Percentiles rank a stretch among this genome's conserved stretches.
Evolutionary conservation across 2,113 vertebrate genomes (phyloP).

Genomic region (Phrynosoma platyrhinos): DNA sequence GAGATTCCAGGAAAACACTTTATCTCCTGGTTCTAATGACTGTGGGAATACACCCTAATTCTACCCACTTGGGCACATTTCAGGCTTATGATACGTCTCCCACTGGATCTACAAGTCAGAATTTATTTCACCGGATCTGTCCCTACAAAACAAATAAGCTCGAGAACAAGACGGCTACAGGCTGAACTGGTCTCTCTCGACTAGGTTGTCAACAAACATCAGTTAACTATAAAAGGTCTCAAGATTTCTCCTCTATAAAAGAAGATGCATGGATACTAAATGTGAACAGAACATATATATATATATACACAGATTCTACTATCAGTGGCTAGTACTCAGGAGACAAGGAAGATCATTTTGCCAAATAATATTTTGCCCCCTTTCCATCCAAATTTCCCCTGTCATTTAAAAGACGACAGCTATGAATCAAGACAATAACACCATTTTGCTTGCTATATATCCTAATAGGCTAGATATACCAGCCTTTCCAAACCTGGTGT

Average conservation of each 20-base stretch:
- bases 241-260: neutral
- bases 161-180: neutral
- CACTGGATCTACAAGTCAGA: neutral
- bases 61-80: neutral
- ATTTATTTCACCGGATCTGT: neutral
- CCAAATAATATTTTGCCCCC: neutral
- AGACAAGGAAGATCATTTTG: too few species aligned
- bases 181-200: neutral
- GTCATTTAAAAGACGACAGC: neutral
- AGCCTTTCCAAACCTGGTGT: neutral
- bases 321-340: neutral
- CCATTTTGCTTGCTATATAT: too few species aligned
- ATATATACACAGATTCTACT: neutral
- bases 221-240: neutral
- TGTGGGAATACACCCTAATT: too few species aligned
- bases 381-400: neutral
- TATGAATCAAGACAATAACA: neutral
- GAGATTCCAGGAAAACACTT: neutral
- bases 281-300: neutral
- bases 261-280: neutral
- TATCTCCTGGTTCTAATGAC: neutral
- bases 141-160: neutral
- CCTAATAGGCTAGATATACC: neutral
- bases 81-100: neutral
- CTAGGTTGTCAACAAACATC: neutral